Percentiles rank a stretch among this genome's conserved stretches.
Evolutionary conservation across 2,797 vertebrate genomes (phyloP).

Genomic region (Acanthurus leucopareius): DNA sequence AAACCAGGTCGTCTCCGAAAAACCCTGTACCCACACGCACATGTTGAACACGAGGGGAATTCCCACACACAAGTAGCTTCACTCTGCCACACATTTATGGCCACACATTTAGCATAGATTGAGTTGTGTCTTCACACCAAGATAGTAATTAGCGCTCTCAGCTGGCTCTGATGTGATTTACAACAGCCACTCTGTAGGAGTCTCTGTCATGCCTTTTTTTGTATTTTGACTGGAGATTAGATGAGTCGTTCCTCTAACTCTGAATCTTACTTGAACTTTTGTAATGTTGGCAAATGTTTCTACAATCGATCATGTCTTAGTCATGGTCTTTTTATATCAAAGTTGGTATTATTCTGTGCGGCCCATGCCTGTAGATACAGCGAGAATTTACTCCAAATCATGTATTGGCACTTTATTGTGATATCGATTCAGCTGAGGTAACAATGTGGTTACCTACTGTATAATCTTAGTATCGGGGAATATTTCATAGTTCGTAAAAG

Average conservation of each 20-base stretch:
- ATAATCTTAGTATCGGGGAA: background rate
- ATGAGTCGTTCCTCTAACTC: background rate
- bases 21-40: slow-evolving; percentile 75
- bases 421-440: background rate
- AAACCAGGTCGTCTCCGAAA: slow-evolving; percentile 72
- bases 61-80: slow-evolving; percentile 63
- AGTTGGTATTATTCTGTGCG: background rate
- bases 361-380: background rate
- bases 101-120: slow-evolving; percentile 74
- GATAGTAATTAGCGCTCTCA: slow-evolving; percentile 77
- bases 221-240: slow-evolving; percentile 33
- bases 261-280: background rate
- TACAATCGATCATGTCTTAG: no score
- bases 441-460: background rate
- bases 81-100: slow-evolving; percentile 63
- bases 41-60: slow-evolving; percentile 80
- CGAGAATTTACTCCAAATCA: background rate
- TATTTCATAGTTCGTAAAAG: background rate
- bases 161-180: slow-evolving; percentile 71
- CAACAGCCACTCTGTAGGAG: slow-evolving; percentile 31
- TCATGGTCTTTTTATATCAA: background rate
- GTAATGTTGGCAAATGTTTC: no score
- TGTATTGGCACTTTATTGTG: background rate
- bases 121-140: slow-evolving; percentile 78
- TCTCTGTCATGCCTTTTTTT: slow-evolving; percentile 13